Evolutionary conservation across 2,113 vertebrate genomes (phyloP), one percentile per base, ranked within the genome.

Genomic region (Pedetes capensis): DNA sequence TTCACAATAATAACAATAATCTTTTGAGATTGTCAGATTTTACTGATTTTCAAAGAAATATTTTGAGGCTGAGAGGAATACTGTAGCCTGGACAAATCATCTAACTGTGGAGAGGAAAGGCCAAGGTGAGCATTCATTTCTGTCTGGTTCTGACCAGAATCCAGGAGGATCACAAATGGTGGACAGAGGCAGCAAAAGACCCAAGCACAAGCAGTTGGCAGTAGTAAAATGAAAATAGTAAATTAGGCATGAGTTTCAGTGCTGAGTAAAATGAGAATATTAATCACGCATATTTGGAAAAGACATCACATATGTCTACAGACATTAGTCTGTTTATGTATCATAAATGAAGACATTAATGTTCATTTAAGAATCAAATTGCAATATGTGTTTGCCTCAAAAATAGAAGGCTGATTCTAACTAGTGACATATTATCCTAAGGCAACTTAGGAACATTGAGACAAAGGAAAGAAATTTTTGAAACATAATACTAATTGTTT

Each of bases 331-430:
- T 96, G n/a, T 82, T 91, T 91, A 55, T 90, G 53, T 59, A 42
- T 51, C 79, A 69, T 82, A 91, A 92, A 89, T 86, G 82, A 93
- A 96, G 89, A 86, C 9, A 89, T 92, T 91, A 91, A 89, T 59
- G 44, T 91, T 94, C 82, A 96, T 79, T 91, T 83, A 94, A 61
- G 78, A 94, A 93, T 86, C 63, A 88, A 86, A 94, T 32, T 69
- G 29, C 39, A 69, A 22, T 81, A 72, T 91, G 63, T 88, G 51
- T 89, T 93, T 93, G 55, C 25, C 57, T 94, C 63, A 69, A 59
- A 95, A 88, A 12, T 59, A 51, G 34, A 89, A 23, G 44, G 32
- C 8, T 71, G 39, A 66, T 59, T 92, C 44, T 91, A 86, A 72
- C 37, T 51, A 72, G 37, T 55, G 82, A 89, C 9, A 42, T 71